Evolutionary conservation across 2,888 invertebrate species (phyloP), one percentile per base, ranked within the genome.

Genomic region (Nomada hirtipes): DNA sequence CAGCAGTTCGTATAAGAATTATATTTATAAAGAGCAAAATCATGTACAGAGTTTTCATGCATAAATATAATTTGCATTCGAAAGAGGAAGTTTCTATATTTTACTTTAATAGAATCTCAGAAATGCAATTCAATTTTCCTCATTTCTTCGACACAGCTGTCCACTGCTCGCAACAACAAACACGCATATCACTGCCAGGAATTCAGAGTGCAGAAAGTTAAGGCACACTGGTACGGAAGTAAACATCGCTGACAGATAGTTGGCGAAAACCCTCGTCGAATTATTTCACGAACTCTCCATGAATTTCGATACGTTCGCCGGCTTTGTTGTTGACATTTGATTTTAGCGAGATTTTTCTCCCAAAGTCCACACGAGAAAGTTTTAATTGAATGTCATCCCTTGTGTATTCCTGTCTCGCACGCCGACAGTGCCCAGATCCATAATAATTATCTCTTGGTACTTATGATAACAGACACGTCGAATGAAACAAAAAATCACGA

Each of bases 281-380:
- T 71, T 71, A 75, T 52, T 75, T 60, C 42, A 7, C 15, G 10
- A 74, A 52, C 57, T 23, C n/a, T n/a, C 36, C 15, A 1, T 11
- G 42, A 50, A 71, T 71, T 71, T 71, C 72, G 42, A 75, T 71
- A 42, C 26, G 18, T 70, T 69, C 15, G n/a, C 50, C 2, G 4
- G 72, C 52, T 53, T 57, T 71, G 60, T 60, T n/a, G 72, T 20
- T 71, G 44, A 60, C 60, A 13, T 7, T 15, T 42, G n/a, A 71
- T 26, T 29, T 60, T 20, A 26, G 26, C 2, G 4, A 1, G 4
- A 75, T 60, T 60, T 75, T 75, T 75, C 7, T 10, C n/a, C 10
- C 20, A 20, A 71, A 53, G 42, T 60, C 60, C n/a, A 42, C 20
- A 23, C 10, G 42, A 3, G 47, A 47, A 70, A 70, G 63, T 71